Evolutionary conservation across 2,888 invertebrate species (phyloP).

Genomic region (Euproctis similis): DNA sequence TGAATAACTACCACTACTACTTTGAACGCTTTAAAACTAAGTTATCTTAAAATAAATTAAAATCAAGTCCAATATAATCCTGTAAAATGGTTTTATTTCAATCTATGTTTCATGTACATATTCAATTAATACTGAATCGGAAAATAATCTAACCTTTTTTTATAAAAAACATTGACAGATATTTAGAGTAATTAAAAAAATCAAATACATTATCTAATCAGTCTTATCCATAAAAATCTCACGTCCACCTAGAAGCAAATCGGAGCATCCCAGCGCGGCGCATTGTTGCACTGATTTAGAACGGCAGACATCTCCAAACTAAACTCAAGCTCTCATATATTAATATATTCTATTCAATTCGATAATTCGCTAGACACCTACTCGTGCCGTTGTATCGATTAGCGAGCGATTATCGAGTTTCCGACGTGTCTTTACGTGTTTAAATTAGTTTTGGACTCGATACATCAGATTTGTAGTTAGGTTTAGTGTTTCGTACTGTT

Average conservation of each 20-base stretch:
- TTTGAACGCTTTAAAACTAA: too few relatives aligned
- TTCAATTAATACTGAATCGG: too few relatives aligned
- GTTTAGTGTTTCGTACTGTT: too few relatives aligned
- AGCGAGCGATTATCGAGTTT: constrained; percentile 27
- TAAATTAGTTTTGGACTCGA: constrained; percentile 7
- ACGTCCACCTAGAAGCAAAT: constrained; percentile 55
- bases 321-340: constrained; percentile 60
- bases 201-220: too few relatives aligned
- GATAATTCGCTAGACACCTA: constrained; percentile 51
- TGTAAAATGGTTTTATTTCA: too few relatives aligned
- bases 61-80: too few relatives aligned
- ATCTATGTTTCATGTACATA: too few relatives aligned
- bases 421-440: constrained; percentile 7
- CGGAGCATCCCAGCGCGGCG: constrained; percentile 57
- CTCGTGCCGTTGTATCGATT: constrained; percentile 71
- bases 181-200: too few relatives aligned
- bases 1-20: too few relatives aligned
- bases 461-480: constrained; percentile 13
- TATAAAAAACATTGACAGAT: too few relatives aligned
- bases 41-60: too few relatives aligned
- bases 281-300: constrained; percentile 68
- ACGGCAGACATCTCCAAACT: constrained; percentile 60
- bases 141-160: too few relatives aligned
- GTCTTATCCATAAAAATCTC: constrained; percentile 33
- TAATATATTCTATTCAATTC: constrained; percentile 73